Conservation (phyloP, 2,888 invertebrate genomes). For the Cryptus armator region DNA sequence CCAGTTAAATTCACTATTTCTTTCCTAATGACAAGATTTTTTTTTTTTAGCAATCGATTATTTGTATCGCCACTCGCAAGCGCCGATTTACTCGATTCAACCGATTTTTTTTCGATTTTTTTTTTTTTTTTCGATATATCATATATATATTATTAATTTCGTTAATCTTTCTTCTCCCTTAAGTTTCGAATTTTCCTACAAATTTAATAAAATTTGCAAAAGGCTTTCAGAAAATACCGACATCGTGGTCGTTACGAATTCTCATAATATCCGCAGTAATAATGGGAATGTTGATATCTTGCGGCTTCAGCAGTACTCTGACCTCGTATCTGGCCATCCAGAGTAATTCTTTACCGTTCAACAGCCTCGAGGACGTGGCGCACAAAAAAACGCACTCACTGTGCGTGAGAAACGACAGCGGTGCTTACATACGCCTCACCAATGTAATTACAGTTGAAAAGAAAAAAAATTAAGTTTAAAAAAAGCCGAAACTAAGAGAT, state of each 20-base stretch:
- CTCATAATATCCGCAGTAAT: slow-evolving; percentile 72
- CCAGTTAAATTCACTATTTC: too few relatives aligned
- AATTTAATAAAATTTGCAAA: background rate
- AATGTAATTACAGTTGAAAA: slow-evolving; percentile 50
- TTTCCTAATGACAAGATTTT: too few relatives aligned
- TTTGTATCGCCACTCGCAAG: too few relatives aligned
- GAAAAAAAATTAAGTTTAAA: background rate
- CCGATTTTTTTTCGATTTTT: too few relatives aligned
- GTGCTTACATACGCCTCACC: slow-evolving; percentile 82
- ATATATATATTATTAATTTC: background rate
- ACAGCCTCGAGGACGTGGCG: slow-evolving; percentile 82
- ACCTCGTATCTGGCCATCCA: slow-evolving; percentile 84
- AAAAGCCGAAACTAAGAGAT: background rate
- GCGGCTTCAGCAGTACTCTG: slow-evolving; percentile 79
- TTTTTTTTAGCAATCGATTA: too few relatives aligned
- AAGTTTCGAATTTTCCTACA: slow-evolving; percentile 25
- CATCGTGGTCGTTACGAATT: slow-evolving; percentile 75
- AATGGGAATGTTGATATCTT: slow-evolving; percentile 77
- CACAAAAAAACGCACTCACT: slow-evolving; percentile 81
- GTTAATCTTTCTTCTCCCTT: background rate
- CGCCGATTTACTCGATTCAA: too few relatives aligned
- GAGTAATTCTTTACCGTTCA: slow-evolving; percentile 81
- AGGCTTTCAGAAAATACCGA: slow-evolving; percentile 76
- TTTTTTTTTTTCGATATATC: too few relatives aligned
- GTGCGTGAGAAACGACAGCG: slow-evolving; percentile 84